These are phyloP conservation scores for Oncorhynchus clarkii DNA, from an alignment of 2,113 vertebrate genomes.

Conservation along the genomic window DNA sequence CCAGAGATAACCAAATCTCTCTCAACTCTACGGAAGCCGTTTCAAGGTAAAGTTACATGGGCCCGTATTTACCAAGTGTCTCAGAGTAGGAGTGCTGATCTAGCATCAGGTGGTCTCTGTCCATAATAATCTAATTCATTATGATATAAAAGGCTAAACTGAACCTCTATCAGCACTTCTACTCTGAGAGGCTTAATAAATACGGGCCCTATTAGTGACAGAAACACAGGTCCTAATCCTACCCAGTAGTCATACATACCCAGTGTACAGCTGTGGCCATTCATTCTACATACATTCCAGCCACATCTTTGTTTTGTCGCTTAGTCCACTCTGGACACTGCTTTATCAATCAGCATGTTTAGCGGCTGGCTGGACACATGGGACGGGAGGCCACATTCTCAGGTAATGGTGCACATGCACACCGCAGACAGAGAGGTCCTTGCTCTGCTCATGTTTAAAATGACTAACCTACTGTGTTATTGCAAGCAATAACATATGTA, in stretches of 20 bases:
- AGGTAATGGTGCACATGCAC: neutral
- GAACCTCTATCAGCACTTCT: no score
- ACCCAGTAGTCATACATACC: neutral
- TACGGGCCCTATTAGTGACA: no score
- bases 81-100: no score
- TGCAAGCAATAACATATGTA: no score
- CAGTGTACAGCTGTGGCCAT: neutral
- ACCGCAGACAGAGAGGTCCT: no score
- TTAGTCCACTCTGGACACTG: neutral
- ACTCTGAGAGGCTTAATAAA: no score
- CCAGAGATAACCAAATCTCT: no score
- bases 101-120: no score
- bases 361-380: neutral
- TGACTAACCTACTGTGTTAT: no score
- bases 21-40: no score
- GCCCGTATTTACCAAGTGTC: neutral
- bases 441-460: no score
- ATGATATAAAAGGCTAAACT: no score
- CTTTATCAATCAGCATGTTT: conserved; percentile 35
- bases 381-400: conserved; percentile 14
- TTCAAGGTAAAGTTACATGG: neutral
- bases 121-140: neutral
- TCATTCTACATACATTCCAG: neutral
- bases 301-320: neutral
- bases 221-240: neutral